Base-by-base conservation (phyloP, 2,888 invertebrate species). In the Podotricha telesiphe region DNA sequence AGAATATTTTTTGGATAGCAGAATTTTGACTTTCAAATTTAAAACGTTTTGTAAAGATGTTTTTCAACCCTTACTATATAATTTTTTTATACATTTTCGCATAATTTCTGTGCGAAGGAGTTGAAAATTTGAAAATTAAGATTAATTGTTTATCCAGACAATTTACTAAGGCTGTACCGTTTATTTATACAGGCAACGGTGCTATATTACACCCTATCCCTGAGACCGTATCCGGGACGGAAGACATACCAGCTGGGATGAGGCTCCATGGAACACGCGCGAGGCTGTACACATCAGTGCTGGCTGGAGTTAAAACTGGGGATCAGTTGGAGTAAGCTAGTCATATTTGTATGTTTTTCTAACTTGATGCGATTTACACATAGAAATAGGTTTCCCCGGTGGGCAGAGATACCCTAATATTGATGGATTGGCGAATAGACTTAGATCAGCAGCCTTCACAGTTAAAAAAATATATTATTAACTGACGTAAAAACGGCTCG, bases 191-290 rank as follows among this genome's bases (percentile, higher is more conserved):
- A 62, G 62, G 50, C 13, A 62, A 62, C 3, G 62, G 62, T 22
- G 42, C 40, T n/a, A 17, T 50, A 37, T 67, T 87, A 65, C 84
- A 80, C 61, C 82, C 86, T 8, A 86, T 86, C 22, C 78, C 81
- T 1, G 87, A 88, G 72, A 79, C 80, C 0, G 79, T 83, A 3
- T 84, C 85, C 0, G 82, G 83, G 0, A 79, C 82, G 0, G 89
- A 90, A 51, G 92, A 91, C 71, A 82, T 92, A 11, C 92, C 92
- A 1, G 86, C 84, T 0, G 90, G 91, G 17, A 91, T 89, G 91
- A 76, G 88, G 66, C 79, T 93, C 56, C 92, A 91, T 75, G 91
- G 89, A 5, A 83, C 89, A 0, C 79, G 91, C 0, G 92, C 90
- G 0, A 75, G 88, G 48, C 86, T 92, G 7, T 92, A 91, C 78